phyloP scores from a whole-genome alignment of 2,888 invertebrate genomes.

The Kuschelorhynchus macadamiae region DNA sequence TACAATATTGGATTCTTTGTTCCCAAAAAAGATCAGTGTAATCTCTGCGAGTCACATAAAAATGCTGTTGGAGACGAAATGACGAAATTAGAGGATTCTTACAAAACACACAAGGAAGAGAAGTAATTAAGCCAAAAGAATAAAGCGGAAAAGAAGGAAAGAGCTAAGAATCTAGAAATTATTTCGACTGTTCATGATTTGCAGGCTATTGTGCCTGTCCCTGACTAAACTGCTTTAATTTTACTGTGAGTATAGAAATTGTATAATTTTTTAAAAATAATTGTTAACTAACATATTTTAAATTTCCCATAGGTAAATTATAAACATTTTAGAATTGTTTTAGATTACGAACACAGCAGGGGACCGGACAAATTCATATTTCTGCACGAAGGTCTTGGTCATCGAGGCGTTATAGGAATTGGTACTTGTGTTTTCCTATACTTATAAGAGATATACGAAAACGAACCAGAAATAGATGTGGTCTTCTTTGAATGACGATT shows the following conservation, averaged over 20 bases:
- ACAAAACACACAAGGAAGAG: slow-evolving; percentile 4
- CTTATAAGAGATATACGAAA: slow-evolving; percentile 28
- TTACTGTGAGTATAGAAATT: no score
- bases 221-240: neutral
- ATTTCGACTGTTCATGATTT: slow-evolving; percentile 12
- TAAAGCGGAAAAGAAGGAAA: slow-evolving; percentile 1
- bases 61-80: slow-evolving; percentile 1
- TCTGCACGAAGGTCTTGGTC: slow-evolving; percentile 45
- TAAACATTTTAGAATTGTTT: slow-evolving; percentile 17
- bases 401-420: slow-evolving; percentile 44
- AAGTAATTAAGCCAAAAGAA: slow-evolving; percentile 9
- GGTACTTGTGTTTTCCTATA: slow-evolving; percentile 28
- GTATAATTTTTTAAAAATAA: no score
- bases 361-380: slow-evolving; percentile 26
- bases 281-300: neutral
- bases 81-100: neutral
- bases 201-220: slow-evolving; percentile 13
- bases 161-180: slow-evolving; percentile 1
- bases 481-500: no score
- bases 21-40: slow-evolving; percentile 18
- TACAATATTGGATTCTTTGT: slow-evolving; percentile 59
- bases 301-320: neutral
- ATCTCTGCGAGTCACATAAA: slow-evolving; percentile 14
- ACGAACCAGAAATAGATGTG: slow-evolving; percentile 16
- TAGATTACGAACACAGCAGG: slow-evolving; percentile 21